These are phyloP conservation scores for Petrophora chlorosata DNA, from an alignment of 2,888 invertebrate genomes.

Conservation along the genomic window DNA sequence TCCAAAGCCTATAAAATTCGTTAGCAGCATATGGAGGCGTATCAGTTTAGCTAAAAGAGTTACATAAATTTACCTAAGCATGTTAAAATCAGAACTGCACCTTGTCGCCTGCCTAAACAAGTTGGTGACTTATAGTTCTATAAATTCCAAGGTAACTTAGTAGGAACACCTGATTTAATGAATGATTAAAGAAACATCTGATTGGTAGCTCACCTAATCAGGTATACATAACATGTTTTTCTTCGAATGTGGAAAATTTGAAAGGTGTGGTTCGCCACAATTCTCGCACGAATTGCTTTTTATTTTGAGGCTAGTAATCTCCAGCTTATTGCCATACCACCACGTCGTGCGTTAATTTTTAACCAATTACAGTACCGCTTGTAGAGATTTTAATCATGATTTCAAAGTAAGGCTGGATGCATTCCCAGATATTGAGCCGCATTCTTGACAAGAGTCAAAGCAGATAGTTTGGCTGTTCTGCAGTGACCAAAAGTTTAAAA, in stretches of 20 bases:
- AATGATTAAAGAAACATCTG: constrained; percentile 21
- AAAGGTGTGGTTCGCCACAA: constrained; percentile 23
- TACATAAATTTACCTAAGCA: neutral
- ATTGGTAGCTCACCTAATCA: constrained; percentile 14
- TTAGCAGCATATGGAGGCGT: neutral
- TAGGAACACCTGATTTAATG: neutral
- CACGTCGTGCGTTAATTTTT: constrained; percentile 9
- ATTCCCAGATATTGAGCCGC: neutral
- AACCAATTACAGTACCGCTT: neutral
- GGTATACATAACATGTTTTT: constrained; percentile 19
- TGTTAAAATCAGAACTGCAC: no score
- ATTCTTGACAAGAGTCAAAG: no score
- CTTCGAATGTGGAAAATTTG: constrained; percentile 15
- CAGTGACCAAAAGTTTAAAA: no score
- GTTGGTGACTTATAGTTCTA: neutral
- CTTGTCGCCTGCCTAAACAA: no score
- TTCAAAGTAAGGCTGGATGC: neutral
- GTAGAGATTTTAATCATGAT: neutral
- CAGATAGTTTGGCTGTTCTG: no score
- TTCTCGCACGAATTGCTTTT: constrained; percentile 7
- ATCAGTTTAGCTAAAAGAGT: neutral
- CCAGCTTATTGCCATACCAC: constrained; percentile 16
- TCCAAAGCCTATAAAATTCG: neutral
- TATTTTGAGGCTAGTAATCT: constrained; percentile 14
- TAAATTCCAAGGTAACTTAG: neutral